Base-by-base conservation (phyloP, 2,888 invertebrate species). In the Stegophylla sp. region DNA sequence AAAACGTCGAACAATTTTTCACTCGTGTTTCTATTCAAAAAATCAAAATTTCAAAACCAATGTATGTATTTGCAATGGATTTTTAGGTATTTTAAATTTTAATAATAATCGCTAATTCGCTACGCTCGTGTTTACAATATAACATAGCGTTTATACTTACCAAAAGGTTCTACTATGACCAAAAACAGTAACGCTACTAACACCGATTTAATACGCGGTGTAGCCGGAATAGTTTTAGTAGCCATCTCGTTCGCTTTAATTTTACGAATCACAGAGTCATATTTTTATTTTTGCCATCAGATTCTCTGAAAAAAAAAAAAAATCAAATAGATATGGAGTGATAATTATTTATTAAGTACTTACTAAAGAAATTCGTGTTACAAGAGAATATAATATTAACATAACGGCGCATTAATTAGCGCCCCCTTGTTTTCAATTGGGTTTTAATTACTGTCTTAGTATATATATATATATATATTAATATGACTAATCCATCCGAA, bases 351-450 rank as follows among this genome's bases (percentile, higher is more conserved):
- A 51, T 17, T 1, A 51, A 51, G 15, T 3, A 48, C 15, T 17
- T 51, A 51, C n/a, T 51, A 5, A 9, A 20, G 51, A 34, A 34
- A 5, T 34, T 5, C 34, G 28, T 9, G 67, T 34, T 23, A 41
- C 17, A 0, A 72, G 23, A 72, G 17, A 56, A 71, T 56, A 56
- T 0, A 53, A 53, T 20, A 23, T 2, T 12, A 13, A 45, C 12
- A 12, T 45, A 13, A 10, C n/a, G 56, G 23, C 20, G n/a, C 41
- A 43, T 5, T 53, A 10, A 5, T 41, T 41, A 41, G 53, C n/a
- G n/a, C 53, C 20, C 53, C 34, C 48, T 71, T 56, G 41, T 23
- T 56, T 72, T 72, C 74, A 74, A 74, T 63, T 61, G 45, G n/a
- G 34, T 34, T 48, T 43, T 63, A 34, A 59, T 74, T 74, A 74